Base-by-base conservation (phyloP, 1,140 invertebrate genomes). In the Ceratosolen fusciceps region DNA sequence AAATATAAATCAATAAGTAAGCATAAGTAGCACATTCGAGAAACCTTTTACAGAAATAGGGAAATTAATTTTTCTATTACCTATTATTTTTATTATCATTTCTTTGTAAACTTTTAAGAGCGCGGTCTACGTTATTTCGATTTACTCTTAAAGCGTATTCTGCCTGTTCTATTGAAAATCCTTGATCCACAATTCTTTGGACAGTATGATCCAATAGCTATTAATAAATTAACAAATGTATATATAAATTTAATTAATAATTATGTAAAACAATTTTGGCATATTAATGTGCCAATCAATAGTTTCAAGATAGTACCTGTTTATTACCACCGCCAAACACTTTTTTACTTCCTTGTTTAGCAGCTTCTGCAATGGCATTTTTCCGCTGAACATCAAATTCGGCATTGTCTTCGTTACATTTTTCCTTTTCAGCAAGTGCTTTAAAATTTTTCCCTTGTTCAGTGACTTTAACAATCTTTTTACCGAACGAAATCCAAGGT, bases 401-500 rank as follows among this genome's bases (percentile, higher is more conserved):
- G 24, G 93, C 92, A 88, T 96, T 94, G 81, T 94, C 93, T 82
- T 92, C 92, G 26, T 83, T 85, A 43, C 91, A 86, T 82, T 93
- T 92, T 72, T 93, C 92, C 84, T 93, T 93, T n/a, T 91, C 90
- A 70, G 84, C 87, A 24, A 94, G 85, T 80, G 94, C 94, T 87
- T 95, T 96, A 60, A 96, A 96, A 83, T 93, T 92, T 81, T 92
- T 91, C 80, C 95, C 93, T 81, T 93, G 90, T 52, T 92, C 88
- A 34, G 89, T 86, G 19, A 92, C 89, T 84, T 92, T 92, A 54
- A 94, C 85, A 39, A 94, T 93, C 85, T 94, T 94, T 84, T 95
- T 94, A 1, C 96, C 96, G 92, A 98, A 98, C 58, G 96, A 94
- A 81, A 97, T 96, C 96, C 96, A 98, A 60, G 94, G 94, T 56